phyloP scores from a whole-genome alignment of 2,797 vertebrate genomes.

The Spinibarbus caldwelli region DNA sequence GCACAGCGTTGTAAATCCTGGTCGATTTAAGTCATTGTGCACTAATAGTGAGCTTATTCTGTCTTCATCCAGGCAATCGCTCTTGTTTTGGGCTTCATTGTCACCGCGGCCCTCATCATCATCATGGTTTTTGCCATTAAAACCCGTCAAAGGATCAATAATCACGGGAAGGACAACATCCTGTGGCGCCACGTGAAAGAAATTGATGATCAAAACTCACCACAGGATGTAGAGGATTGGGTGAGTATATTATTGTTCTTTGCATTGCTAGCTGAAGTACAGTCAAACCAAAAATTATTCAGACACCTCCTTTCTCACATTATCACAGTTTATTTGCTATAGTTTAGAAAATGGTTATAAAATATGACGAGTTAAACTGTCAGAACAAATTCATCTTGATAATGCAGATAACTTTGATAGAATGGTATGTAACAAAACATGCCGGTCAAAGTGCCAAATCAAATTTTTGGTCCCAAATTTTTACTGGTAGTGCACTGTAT shows the following conservation, averaged over 20 bases:
- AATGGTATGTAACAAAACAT: too few species aligned
- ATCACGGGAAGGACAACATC: slow-evolving; percentile 86
- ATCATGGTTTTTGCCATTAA: slow-evolving; percentile 90
- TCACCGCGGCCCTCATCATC: slow-evolving; percentile 81
- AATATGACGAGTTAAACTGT: too few species aligned
- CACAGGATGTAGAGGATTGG: slow-evolving; percentile 88
- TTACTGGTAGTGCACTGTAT: too few species aligned
- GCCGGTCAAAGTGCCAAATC: too few species aligned
- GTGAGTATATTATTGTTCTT: slow-evolving; percentile 73
- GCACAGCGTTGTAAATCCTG: not conserved
- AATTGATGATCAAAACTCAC: slow-evolving; percentile 70
- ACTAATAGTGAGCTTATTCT: not conserved
- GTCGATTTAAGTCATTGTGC: not conserved
- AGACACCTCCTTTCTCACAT: not conserved
- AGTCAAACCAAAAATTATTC: not conserved
- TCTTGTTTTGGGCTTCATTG: slow-evolving; percentile 86
- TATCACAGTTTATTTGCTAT: not conserved
- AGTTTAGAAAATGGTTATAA: not conserved
- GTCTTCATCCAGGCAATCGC: slow-evolving; percentile 83
- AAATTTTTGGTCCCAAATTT: too few species aligned
- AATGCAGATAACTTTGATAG: too few species aligned
- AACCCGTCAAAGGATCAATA: slow-evolving; percentile 82
- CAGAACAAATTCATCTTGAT: too few species aligned
- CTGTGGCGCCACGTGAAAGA: slow-evolving; percentile 83
- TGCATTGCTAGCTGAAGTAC: not conserved